Conservation (phyloP, 2,888 invertebrate species). For the Zaprionus bogoriensis region DNA sequence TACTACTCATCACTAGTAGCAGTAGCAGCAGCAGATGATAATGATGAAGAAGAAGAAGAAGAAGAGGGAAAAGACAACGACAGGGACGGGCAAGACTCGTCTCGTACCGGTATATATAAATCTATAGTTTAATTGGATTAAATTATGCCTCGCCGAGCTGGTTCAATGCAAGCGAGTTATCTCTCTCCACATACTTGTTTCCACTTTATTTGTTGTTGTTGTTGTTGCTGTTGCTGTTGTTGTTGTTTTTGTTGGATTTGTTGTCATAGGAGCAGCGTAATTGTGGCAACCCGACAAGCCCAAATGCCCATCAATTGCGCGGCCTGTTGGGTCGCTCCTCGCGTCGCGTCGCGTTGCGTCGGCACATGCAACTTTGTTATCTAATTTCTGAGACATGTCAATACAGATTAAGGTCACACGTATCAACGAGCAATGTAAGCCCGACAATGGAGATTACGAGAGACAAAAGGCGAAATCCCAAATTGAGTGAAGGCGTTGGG, state of each 20-base stretch:
- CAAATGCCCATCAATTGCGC: slow-evolving; percentile 56
- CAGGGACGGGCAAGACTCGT: not conserved
- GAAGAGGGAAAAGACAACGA: not conserved
- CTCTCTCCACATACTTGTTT: not conserved
- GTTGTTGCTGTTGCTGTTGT: not conserved
- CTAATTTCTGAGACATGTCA: slow-evolving; percentile 75
- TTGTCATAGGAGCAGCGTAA: slow-evolving; percentile 57
- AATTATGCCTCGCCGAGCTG: slow-evolving; percentile 60
- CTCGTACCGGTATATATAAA: slow-evolving; percentile 49
- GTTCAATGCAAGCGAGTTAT: slow-evolving; percentile 38
- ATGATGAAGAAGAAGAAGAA: not conserved
- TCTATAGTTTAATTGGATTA: slow-evolving; percentile 76
- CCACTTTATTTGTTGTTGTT: not conserved
- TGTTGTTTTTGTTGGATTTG: slow-evolving; percentile 43
- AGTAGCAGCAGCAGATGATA: not conserved
- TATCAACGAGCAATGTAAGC: slow-evolving; percentile 63
- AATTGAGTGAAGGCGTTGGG: not conserved
- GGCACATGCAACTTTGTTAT: slow-evolving; percentile 67
- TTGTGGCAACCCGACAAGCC: slow-evolving; percentile 8
- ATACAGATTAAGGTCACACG: slow-evolving; percentile 78
- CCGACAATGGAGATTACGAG: slow-evolving; percentile 69
- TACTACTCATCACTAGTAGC: slow-evolving; percentile 6
- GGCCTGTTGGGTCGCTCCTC: slow-evolving; percentile 22
- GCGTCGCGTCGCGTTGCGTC: too few relatives aligned
- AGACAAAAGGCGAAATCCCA: not conserved